Conservation (phyloP, 2,888 invertebrate genomes). For the Napeogenes sylphis region DNA sequence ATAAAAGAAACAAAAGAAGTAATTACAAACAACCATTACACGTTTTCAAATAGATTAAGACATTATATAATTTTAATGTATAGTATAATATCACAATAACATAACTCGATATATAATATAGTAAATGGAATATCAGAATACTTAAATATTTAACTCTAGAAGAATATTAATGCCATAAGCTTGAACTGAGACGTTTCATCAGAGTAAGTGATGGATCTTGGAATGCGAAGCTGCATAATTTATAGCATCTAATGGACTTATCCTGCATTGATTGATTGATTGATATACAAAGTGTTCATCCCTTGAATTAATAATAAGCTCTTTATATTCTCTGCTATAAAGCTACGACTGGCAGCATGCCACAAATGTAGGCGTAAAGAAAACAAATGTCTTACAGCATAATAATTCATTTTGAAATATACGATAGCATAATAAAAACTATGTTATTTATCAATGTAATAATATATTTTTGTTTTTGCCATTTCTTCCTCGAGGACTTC, state of each 20-base stretch:
- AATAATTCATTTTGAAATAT: background rate
- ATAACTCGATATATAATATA: too few relatives aligned
- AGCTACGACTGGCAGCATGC: background rate
- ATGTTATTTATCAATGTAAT: too few relatives aligned
- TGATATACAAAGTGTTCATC: background rate
- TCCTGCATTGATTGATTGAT: background rate
- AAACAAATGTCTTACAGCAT: slow-evolving; percentile 1
- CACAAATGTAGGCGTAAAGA: slow-evolving; percentile 1
- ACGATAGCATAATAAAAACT: background rate
- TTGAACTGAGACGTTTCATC: background rate
- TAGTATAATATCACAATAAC: too few relatives aligned
- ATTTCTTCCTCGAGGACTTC: too few relatives aligned
- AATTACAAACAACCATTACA: too few relatives aligned
- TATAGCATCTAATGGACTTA: background rate
- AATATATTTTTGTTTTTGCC: too few relatives aligned
- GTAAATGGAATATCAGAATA: too few relatives aligned
- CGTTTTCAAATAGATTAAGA: too few relatives aligned
- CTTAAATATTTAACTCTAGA: too few relatives aligned
- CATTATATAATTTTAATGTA: too few relatives aligned
- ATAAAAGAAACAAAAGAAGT: too few relatives aligned
- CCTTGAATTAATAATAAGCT: background rate
- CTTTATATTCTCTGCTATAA: background rate
- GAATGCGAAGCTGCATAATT: background rate
- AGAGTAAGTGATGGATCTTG: background rate
- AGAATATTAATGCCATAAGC: too few relatives aligned